phyloP scores from a whole-genome alignment of 2,113 vertebrate species.

The Mormoops blainvillei region DNA sequence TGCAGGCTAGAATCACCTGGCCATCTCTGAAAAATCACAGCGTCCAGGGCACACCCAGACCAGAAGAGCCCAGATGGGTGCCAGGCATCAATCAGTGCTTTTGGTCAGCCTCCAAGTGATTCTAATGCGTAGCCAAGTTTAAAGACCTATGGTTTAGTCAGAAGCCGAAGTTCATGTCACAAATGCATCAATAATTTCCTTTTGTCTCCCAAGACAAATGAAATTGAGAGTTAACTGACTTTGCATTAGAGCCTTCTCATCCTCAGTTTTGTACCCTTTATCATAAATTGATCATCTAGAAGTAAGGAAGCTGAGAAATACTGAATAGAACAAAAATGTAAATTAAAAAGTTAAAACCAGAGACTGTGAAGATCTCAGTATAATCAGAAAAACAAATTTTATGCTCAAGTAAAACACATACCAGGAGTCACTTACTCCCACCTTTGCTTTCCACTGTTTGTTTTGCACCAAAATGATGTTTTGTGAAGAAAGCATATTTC shows the following conservation, averaged over 20 bases:
- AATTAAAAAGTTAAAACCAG: conserved; percentile 1
- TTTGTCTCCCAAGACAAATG: not conserved
- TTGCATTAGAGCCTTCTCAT: not conserved
- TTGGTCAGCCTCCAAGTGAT: not conserved
- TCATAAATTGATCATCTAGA: not conserved
- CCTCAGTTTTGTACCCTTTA: not conserved
- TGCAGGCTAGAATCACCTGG: not conserved
- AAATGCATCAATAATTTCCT: not conserved
- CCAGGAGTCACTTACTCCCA: conserved; percentile 47
- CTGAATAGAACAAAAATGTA: conserved; percentile 30
- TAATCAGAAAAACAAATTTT: conserved; percentile 26
- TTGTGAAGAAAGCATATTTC: conserved; percentile 61
- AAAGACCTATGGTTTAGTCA: not conserved
- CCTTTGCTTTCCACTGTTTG: conserved; percentile 31
- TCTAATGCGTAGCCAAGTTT: not conserved
- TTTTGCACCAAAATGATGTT: conserved; percentile 42
- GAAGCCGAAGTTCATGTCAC: not conserved
- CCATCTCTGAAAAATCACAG: not conserved
- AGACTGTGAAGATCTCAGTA: not conserved
- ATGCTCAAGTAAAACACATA: conserved; percentile 51
- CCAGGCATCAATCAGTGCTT: not conserved
- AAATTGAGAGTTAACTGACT: not conserved
- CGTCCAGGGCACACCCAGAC: not conserved
- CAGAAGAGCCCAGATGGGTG: not conserved
- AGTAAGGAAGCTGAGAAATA: not conserved